Evolutionary conservation across 1,140 invertebrate species (phyloP).

Genomic region (Lamellibrachia luymesi): DNA sequence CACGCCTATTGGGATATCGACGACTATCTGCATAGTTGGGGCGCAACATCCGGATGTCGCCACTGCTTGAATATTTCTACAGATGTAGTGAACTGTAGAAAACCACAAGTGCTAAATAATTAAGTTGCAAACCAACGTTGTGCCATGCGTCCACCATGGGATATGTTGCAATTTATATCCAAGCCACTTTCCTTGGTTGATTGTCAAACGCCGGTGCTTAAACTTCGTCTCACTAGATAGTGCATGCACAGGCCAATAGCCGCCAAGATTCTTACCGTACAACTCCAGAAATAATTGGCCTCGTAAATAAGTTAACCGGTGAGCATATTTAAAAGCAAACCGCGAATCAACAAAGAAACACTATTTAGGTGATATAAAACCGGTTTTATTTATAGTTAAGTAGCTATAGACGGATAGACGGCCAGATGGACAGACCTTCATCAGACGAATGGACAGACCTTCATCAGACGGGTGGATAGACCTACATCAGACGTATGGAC

Average conservation of each 20-base stretch:
- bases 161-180: background rate
- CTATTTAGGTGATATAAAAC: background rate
- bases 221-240: background rate
- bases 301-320: background rate
- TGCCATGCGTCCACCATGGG: background rate
- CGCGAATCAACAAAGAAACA: background rate
- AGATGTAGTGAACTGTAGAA: background rate
- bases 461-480: no score
- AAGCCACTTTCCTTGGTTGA: background rate
- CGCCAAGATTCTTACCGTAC: background rate
- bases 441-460: no score
- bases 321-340: background rate
- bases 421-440: no score
- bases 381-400: background rate
- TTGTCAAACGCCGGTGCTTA: background rate
- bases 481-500: no score
- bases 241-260: background rate
- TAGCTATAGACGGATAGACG: no score
- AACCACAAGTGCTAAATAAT: background rate
- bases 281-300: background rate
- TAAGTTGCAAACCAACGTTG: background rate
- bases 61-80: background rate
- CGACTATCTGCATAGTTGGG: background rate
- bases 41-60: background rate
- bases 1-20: no score